These are phyloP conservation scores for Saccopteryx leptura DNA, from an alignment of 2,113 vertebrate species.

Conservation along the genomic window DNA sequence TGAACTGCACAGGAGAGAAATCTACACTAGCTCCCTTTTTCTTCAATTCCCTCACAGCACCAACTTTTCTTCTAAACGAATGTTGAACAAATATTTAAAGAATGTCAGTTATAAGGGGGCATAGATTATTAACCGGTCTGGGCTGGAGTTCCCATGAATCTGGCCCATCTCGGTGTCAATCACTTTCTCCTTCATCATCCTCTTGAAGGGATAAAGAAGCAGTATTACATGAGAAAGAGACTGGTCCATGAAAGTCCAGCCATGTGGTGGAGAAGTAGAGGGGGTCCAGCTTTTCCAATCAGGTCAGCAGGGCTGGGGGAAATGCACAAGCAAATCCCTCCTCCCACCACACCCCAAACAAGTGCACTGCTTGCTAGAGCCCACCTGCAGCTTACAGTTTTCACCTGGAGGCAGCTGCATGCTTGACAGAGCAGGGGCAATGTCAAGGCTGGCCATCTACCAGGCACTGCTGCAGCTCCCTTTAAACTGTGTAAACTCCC, in stretches of 20 bases:
- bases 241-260: neutral
- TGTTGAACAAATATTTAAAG: neutral
- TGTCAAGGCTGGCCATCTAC: neutral
- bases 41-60: neutral
- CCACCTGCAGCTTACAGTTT: neutral
- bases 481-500: neutral
- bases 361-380: neutral
- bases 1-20: neutral
- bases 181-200: neutral
- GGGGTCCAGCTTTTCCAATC: neutral
- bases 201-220: neutral
- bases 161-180: neutral
- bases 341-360: neutral
- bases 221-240: neutral
- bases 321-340: neutral
- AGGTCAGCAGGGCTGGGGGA: neutral
- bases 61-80: conserved; percentile 5
- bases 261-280: neutral
- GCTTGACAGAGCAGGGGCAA: neutral
- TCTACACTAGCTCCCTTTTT: neutral
- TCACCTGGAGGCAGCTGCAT: neutral
- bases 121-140: neutral
- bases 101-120: neutral
- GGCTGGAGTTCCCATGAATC: neutral
- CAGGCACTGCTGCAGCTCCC: neutral